A percentile compares a stretch with the other conserved stretches of the same genome.
Conservation (phyloP, 2,888 invertebrate genomes). For the Hypena proboscidalis region DNA sequence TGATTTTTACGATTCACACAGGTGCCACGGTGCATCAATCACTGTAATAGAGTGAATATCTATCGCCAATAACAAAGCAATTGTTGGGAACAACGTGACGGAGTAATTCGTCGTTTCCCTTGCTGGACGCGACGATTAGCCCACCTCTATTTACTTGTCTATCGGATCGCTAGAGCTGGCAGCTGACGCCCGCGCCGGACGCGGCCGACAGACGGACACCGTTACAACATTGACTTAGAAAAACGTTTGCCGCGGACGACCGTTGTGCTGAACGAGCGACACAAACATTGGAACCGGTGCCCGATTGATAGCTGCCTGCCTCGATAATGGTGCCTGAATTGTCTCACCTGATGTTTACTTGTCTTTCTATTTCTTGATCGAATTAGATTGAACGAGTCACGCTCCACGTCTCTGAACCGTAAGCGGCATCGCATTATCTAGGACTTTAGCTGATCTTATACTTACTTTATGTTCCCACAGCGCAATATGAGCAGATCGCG, state of each 20-base stretch:
- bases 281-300: slow-evolving; percentile 61
- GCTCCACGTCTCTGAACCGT: slow-evolving; percentile 35
- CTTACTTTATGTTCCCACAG: slow-evolving; percentile 64
- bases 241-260: slow-evolving; percentile 77
- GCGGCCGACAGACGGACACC: slow-evolving; percentile 78
- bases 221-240: slow-evolving; percentile 83
- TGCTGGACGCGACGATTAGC: slow-evolving; percentile 81
- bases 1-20: slow-evolving; percentile 45
- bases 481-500: slow-evolving; percentile 66
- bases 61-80: slow-evolving; percentile 77
- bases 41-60: slow-evolving; percentile 45
- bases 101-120: slow-evolving; percentile 84
- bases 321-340: slow-evolving; percentile 53
- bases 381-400: slow-evolving; percentile 47
- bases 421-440: slow-evolving; percentile 28
- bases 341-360: slow-evolving; percentile 53
- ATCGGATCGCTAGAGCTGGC: slow-evolving; percentile 74
- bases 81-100: slow-evolving; percentile 77
- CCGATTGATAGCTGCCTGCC: slow-evolving; percentile 57
- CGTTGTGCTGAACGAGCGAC: slow-evolving; percentile 59
- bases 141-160: slow-evolving; percentile 83
- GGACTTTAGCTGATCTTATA: slow-evolving; percentile 31
- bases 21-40: slow-evolving; percentile 57
- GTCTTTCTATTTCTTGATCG: slow-evolving; percentile 44
- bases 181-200: slow-evolving; percentile 81